Evolutionary conservation across 2,113 vertebrate species (phyloP).

Genomic region (Oenanthe melanoleuca): DNA sequence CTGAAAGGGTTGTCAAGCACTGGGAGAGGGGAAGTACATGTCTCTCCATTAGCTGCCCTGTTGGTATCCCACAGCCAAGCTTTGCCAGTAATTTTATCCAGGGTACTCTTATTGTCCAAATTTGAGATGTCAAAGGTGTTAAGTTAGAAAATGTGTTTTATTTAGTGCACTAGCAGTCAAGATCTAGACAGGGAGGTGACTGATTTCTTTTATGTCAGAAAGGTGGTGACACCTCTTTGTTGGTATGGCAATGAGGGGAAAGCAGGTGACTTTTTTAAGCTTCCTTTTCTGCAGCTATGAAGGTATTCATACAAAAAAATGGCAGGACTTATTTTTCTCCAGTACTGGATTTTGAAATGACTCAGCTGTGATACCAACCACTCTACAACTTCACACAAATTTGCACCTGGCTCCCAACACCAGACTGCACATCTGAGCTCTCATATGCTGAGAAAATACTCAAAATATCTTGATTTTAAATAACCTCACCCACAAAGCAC

Average conservation of each 20-base stretch:
- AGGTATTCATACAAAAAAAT: background rate
- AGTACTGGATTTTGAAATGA: background rate
- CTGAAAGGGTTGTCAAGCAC: background rate
- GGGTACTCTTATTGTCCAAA: background rate
- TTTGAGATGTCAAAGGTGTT: background rate
- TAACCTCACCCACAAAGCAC: background rate
- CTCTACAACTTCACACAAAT: background rate
- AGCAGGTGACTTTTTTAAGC: background rate
- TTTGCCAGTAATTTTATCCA: background rate
- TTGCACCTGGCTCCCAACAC: background rate
- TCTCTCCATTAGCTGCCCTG: background rate
- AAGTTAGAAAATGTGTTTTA: background rate
- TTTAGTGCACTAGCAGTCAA: background rate
- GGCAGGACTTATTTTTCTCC: background rate
- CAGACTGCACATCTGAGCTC: background rate
- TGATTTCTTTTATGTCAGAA: background rate
- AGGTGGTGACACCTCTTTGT: background rate
- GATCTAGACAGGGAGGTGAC: background rate
- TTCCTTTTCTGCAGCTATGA: background rate
- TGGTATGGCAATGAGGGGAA: background rate
- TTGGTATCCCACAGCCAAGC: accelerated
- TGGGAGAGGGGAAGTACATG: background rate
- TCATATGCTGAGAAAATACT: background rate
- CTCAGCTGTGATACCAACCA: background rate
- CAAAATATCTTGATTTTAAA: background rate